These are phyloP conservation scores for Neopelma chrysocephalum DNA, from an alignment of 2,797 vertebrate species.

Conservation along the genomic window DNA sequence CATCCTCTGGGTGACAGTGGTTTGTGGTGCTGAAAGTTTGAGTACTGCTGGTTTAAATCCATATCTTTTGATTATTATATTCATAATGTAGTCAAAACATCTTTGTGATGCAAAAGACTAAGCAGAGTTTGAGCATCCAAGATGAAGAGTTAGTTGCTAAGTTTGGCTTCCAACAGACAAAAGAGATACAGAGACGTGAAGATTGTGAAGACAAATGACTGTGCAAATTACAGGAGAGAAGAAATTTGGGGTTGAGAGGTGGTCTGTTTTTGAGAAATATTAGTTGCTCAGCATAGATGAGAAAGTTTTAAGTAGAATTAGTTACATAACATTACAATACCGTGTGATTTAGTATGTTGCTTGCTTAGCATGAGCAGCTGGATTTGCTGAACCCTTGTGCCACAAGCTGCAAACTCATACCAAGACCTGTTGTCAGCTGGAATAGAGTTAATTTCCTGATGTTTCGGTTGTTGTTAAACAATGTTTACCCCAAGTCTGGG, in stretches of 20 bases:
- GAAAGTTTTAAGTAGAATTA: not conserved
- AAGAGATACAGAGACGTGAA: not conserved
- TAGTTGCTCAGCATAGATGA: not conserved
- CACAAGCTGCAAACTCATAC: not conserved
- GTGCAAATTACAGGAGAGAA: not conserved
- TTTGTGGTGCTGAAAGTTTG: not conserved
- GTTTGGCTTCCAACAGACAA: not conserved
- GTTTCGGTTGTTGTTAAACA: not conserved
- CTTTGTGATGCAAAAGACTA: not conserved
- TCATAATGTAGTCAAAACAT: not conserved
- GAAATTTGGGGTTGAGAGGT: not conserved
- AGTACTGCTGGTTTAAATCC: not conserved
- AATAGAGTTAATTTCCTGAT: not conserved
- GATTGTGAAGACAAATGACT: not conserved
- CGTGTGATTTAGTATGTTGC: not conserved
- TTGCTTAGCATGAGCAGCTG: not conserved
- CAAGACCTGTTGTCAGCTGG: not conserved
- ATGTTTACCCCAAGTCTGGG: not conserved
- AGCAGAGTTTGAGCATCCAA: not conserved
- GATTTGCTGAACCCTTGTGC: not conserved
- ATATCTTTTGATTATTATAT: not conserved
- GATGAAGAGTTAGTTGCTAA: not conserved
- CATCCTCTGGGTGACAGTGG: not conserved
- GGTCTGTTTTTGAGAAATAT: not conserved
- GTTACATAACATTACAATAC: rapidly evolving